Percentiles rank a stretch among this genome's conserved stretches.
These are phyloP conservation scores for Sericinus montela DNA, from an alignment of 2,888 invertebrate species.

Conservation along the genomic window DNA sequence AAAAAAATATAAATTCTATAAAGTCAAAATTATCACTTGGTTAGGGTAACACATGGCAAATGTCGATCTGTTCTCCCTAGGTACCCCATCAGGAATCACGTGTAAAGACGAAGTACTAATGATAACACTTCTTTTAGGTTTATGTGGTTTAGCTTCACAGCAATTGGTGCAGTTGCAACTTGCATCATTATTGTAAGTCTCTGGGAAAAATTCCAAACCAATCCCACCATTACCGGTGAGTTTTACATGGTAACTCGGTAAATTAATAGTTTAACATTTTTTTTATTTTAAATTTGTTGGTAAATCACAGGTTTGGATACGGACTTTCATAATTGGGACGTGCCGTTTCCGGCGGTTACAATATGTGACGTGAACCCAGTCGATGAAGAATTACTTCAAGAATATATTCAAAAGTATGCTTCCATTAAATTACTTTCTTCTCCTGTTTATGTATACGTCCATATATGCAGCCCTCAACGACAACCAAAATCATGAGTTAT, in stretches of 20 bases:
- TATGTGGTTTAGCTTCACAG: slow-evolving; percentile 89
- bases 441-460: no score
- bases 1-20: no score
- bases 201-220: slow-evolving; percentile 91
- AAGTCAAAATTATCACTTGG: no score
- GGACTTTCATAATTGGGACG: slow-evolving; percentile 89
- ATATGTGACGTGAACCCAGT: slow-evolving; percentile 79
- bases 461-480: no score
- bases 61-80: no score
- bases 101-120: no score
- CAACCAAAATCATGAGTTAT: no score
- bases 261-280: no score
- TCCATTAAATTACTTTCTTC: no score
- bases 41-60: no score
- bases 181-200: slow-evolving; percentile 87
- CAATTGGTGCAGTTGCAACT: slow-evolving; percentile 84
- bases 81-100: no score
- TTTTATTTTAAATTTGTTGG: not conserved
- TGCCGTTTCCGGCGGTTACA: slow-evolving; percentile 86
- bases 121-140: slow-evolving; percentile 68
- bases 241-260: no score
- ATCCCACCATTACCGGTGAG: slow-evolving; percentile 87
- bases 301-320: slow-evolving; percentile 81
- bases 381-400: slow-evolving; percentile 66
- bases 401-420: slow-evolving; percentile 58